Conservation (phyloP, 64 coral and sea anemone species). For the Porites lutea region DNA sequence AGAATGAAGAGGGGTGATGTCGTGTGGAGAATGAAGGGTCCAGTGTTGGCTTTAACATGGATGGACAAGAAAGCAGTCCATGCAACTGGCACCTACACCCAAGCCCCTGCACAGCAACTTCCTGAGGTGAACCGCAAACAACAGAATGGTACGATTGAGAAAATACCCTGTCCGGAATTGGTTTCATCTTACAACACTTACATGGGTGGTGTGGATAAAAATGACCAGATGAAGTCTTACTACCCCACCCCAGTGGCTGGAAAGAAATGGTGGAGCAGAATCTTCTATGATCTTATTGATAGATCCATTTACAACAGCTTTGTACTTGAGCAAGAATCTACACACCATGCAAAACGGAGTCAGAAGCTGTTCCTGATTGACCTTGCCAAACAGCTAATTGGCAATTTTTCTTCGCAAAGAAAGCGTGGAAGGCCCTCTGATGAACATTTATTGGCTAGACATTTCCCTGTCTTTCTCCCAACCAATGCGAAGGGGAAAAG, state of each 20-base stretch:
- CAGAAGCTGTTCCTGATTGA: slow-evolving; percentile 38
- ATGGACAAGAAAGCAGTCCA: slow-evolving; percentile 69
- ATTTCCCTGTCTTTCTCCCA: neutral
- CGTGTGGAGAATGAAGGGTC: slow-evolving; percentile 27
- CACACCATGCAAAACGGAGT: neutral
- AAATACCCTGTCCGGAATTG: slow-evolving; percentile 29
- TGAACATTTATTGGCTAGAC: neutral
- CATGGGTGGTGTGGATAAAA: slow-evolving; percentile 69
- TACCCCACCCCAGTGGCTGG: slow-evolving; percentile 3
- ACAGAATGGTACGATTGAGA: slow-evolving; percentile 16
- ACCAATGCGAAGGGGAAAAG: slow-evolving; percentile 1
- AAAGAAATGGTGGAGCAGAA: slow-evolving; percentile 80
- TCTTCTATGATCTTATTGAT: slow-evolving; percentile 68
- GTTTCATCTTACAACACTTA: slow-evolving; percentile 27
- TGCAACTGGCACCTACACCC: slow-evolving; percentile 25
- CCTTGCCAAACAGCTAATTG: slow-evolving; percentile 53
- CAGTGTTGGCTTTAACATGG: slow-evolving; percentile 50
- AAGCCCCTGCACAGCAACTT: neutral
- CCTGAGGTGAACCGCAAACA: slow-evolving; percentile 50
- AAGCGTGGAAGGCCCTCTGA: neutral
- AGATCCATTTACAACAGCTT: slow-evolving; percentile 54
- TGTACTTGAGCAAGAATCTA: slow-evolving; percentile 35
- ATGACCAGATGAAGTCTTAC: slow-evolving; percentile 75
- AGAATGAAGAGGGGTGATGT: slow-evolving; percentile 44
- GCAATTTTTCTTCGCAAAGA: slow-evolving; percentile 27